phyloP scores from a whole-genome alignment of 2,888 invertebrate species.

The Meiosimyza platycephala region DNA sequence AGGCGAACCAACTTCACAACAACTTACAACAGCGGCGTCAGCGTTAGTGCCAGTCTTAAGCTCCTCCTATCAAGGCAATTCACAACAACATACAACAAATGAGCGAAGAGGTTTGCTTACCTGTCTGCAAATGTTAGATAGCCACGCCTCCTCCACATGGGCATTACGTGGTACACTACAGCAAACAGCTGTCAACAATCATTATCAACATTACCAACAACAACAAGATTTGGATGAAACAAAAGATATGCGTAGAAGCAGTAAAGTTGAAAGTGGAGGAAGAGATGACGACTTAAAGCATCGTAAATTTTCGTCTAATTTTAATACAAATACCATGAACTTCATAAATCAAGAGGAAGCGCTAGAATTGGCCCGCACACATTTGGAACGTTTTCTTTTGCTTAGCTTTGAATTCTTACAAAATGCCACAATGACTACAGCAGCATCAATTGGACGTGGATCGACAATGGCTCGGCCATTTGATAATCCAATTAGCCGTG shows the following conservation, averaged over 20 bases:
- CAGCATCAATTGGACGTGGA: constrained; percentile 3
- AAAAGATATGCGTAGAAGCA: background rate
- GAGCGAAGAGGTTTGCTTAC: background rate
- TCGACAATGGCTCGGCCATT: constrained; percentile 9
- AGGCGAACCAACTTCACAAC: background rate
- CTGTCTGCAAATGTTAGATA: constrained; percentile 14
- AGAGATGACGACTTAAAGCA: background rate
- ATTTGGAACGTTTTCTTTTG: constrained; percentile 58
- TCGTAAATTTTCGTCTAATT: too few species aligned
- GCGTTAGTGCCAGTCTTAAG: too few species aligned
- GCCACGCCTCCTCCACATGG: constrained; percentile 4
- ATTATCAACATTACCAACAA: too few species aligned
- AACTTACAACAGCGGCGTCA: background rate
- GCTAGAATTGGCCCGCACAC: constrained; percentile 50
- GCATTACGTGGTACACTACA: background rate
- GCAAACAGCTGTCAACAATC: background rate
- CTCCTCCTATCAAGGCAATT: too few species aligned
- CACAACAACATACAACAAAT: too few species aligned
- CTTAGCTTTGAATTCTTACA: constrained; percentile 60
- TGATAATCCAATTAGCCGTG: constrained; percentile 6
- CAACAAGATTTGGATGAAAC: background rate
- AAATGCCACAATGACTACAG: constrained; percentile 38
- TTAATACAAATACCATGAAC: constrained; percentile 21
- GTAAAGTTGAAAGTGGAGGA: background rate
- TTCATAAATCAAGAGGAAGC: constrained; percentile 28